Percentiles rank a stretch among this genome's conserved stretches.
Conservation (phyloP, 2,113 vertebrate species). For the Dinomys branickii region DNA sequence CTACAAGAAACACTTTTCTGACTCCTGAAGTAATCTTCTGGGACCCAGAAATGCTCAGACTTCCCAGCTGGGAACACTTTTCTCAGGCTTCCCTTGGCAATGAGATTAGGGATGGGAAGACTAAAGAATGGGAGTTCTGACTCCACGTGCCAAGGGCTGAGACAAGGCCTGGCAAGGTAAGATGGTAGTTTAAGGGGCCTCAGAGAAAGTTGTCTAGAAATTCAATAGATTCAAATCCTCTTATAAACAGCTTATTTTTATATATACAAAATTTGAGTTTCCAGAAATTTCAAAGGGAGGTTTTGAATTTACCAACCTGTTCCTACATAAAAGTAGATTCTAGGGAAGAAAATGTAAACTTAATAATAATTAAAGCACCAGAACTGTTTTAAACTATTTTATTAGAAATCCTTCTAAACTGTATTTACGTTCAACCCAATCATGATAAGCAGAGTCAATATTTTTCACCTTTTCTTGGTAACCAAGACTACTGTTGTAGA, state of each 20-base stretch:
- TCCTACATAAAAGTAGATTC: background rate
- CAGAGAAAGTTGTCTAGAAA: background rate
- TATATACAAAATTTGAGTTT: background rate
- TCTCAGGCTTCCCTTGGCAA: background rate
- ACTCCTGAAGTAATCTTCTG: background rate
- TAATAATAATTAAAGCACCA: slow-evolving; percentile 18
- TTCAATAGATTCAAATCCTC: background rate
- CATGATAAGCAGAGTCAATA: background rate
- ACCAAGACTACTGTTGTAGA: background rate
- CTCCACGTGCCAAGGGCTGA: background rate
- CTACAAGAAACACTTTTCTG: background rate
- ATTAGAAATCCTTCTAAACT: background rate
- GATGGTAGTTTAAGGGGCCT: background rate
- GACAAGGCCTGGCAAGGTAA: background rate
- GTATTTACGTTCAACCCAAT: too few species aligned
- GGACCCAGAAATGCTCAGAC: background rate
- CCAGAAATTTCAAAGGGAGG: background rate
- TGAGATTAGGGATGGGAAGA: background rate
- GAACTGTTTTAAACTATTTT: background rate
- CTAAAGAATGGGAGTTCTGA: background rate
- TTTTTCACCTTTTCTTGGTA: background rate
- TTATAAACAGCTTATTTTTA: background rate
- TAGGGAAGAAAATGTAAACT: slow-evolving; percentile 25
- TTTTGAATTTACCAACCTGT: background rate
- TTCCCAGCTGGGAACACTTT: background rate